Evolutionary conservation across 2,113 vertebrate species (phyloP).

Genomic region (Lutjanus erythropterus): DNA sequence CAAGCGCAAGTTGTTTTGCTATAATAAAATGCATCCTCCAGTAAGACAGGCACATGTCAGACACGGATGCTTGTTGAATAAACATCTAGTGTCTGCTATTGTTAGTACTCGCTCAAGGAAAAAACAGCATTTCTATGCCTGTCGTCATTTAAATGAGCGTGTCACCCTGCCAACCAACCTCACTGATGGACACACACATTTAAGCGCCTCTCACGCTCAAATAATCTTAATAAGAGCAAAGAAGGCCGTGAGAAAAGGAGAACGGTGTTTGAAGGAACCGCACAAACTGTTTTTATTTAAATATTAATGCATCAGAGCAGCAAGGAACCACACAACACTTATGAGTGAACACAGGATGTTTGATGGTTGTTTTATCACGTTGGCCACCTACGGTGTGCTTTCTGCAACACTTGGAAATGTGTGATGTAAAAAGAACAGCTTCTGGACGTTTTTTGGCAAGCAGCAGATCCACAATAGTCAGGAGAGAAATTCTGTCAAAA

Average conservation of each 20-base stretch:
- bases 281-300: constrained; percentile 16
- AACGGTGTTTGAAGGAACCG: constrained; percentile 11
- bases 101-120: constrained; percentile 4
- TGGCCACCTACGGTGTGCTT: constrained; percentile 50
- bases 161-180: constrained; percentile 2
- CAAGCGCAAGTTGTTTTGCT: constrained; percentile 13
- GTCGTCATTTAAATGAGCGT: constrained; percentile 7
- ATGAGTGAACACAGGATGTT: constrained; percentile 47
- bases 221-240: neutral
- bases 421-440: constrained; percentile 61
- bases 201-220: neutral
- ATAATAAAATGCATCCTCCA: neutral
- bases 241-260: neutral
- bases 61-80: constrained; percentile 4
- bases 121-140: constrained; percentile 20
- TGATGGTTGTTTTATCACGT: constrained; percentile 52
- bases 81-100: constrained; percentile 26
- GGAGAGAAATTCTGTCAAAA: constrained; percentile 9
- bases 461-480: constrained; percentile 21
- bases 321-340: constrained; percentile 34
- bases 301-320: constrained; percentile 14
- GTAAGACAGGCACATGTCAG: neutral
- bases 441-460: constrained; percentile 36
- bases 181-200: neutral
- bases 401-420: constrained; percentile 61